Evolutionary conservation across 2,888 invertebrate genomes (phyloP).

Genomic region (Mystacides longicornis): DNA sequence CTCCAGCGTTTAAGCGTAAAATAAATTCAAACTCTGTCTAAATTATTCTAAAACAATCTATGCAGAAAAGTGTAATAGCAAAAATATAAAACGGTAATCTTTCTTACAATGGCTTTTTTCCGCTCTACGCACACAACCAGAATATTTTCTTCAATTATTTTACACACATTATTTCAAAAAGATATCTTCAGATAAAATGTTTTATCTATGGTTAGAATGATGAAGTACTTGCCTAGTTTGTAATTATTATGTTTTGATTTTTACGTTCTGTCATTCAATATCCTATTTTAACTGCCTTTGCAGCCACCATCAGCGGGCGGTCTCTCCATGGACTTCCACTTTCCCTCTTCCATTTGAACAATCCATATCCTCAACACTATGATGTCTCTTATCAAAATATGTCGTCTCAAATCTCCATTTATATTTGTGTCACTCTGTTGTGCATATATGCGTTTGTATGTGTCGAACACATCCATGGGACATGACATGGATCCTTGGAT

Average conservation of each 20-base stretch:
- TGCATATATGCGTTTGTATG: constrained; percentile 23
- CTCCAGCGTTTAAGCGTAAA: too few species aligned
- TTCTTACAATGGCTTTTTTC: too few species aligned
- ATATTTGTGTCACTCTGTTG: constrained; percentile 19
- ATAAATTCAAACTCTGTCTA: too few species aligned
- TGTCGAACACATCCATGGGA: constrained; percentile 16
- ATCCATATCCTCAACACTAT: neutral
- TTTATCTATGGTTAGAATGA: too few species aligned
- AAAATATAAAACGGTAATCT: too few species aligned
- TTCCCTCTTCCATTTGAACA: neutral
- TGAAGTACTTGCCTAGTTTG: too few species aligned
- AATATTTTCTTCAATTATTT: too few species aligned
- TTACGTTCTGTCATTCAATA: constrained; percentile 13
- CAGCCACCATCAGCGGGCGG: neutral
- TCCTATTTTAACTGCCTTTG: constrained; percentile 17
- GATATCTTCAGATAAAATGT: too few species aligned
- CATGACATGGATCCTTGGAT: constrained; percentile 9
- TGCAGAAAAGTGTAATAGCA: too few species aligned
- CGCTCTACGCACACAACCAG: too few species aligned
- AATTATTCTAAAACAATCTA: too few species aligned
- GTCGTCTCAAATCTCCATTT: constrained; percentile 6
- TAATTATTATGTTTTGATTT: constrained; percentile 4
- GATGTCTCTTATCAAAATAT: neutral
- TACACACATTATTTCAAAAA: too few species aligned
- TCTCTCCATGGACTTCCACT: neutral